Percentiles rank a stretch among this genome's conserved stretches.
Evolutionary conservation across 2,888 invertebrate genomes (phyloP).

Genomic region (Oligia latruncula): DNA sequence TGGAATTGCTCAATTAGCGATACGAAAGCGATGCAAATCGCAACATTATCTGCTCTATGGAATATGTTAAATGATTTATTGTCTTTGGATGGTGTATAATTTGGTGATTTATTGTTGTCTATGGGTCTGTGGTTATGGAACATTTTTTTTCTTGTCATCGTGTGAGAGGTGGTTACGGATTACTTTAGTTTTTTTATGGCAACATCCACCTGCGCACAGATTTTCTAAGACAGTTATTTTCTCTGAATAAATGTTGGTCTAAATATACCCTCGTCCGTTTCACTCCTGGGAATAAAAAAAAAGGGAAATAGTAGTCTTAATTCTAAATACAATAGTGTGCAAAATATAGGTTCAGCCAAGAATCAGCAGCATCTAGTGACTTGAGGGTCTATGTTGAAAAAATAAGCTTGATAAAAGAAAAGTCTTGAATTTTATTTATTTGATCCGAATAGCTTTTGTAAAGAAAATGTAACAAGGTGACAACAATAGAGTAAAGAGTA

Average conservation of each 20-base stretch:
- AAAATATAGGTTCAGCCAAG: not conserved
- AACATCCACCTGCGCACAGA: not conserved
- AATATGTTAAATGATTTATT: slow-evolving; percentile 89
- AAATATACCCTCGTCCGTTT: not conserved
- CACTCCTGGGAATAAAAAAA: not conserved
- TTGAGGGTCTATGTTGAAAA: not conserved
- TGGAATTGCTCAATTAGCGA: slow-evolving; percentile 89
- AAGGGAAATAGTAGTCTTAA: not conserved
- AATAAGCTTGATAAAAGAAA: too few species aligned
- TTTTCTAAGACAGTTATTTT: not conserved
- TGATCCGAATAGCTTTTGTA: too few species aligned
- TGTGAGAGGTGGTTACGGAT: slow-evolving; percentile 26
- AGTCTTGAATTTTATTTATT: too few species aligned
- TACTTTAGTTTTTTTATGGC: slow-evolving; percentile 4
- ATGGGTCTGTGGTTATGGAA: slow-evolving; percentile 41
- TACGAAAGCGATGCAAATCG: slow-evolving; percentile 68
- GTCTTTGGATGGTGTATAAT: slow-evolving; percentile 65
- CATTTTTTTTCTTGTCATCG: slow-evolving; percentile 42
- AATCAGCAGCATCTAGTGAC: not conserved
- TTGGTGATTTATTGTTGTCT: slow-evolving; percentile 56
- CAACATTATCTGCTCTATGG: slow-evolving; percentile 78
- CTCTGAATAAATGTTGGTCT: not conserved
- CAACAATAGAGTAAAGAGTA: too few species aligned
- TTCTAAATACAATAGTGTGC: not conserved
- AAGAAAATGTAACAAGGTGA: too few species aligned